These are phyloP conservation scores for Lichenostomus cassidix DNA, from an alignment of 2,113 vertebrate genomes.

Conservation along the genomic window DNA sequence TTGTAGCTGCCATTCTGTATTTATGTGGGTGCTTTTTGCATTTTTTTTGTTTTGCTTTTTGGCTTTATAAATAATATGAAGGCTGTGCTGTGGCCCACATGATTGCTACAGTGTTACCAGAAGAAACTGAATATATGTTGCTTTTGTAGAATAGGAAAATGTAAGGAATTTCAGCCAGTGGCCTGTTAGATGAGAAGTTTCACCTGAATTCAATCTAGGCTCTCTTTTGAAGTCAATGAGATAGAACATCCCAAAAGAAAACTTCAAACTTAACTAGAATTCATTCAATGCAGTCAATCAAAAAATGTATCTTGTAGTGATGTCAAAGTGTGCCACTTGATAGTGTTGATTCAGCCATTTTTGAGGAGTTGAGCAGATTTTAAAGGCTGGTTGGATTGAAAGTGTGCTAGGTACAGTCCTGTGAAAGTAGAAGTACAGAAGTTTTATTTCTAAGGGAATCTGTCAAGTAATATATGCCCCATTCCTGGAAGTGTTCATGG, in stretches of 20 bases:
- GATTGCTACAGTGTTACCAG: background rate
- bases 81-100: background rate
- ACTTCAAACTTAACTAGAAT: background rate
- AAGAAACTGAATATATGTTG: background rate
- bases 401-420: background rate
- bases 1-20: background rate
- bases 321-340: background rate
- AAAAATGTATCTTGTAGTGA: background rate
- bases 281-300: background rate
- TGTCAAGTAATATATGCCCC: background rate
- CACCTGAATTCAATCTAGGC: background rate
- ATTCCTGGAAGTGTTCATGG: background rate
- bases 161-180: background rate
- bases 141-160: background rate
- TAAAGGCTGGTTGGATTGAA: background rate
- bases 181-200: background rate
- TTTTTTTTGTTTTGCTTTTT: background rate
- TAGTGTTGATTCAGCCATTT: background rate
- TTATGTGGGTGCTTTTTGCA: fast-evolving
- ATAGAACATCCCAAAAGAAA: background rate
- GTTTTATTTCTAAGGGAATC: background rate
- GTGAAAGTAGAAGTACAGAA: background rate
- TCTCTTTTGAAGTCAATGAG: background rate
- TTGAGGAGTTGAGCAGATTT: background rate
- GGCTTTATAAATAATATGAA: background rate